A percentile compares a stretch with the other conserved stretches of the same genome.
These are phyloP conservation scores for Drosophila incognita DNA, from an alignment of 2,888 invertebrate genomes.

Conservation along the genomic window DNA sequence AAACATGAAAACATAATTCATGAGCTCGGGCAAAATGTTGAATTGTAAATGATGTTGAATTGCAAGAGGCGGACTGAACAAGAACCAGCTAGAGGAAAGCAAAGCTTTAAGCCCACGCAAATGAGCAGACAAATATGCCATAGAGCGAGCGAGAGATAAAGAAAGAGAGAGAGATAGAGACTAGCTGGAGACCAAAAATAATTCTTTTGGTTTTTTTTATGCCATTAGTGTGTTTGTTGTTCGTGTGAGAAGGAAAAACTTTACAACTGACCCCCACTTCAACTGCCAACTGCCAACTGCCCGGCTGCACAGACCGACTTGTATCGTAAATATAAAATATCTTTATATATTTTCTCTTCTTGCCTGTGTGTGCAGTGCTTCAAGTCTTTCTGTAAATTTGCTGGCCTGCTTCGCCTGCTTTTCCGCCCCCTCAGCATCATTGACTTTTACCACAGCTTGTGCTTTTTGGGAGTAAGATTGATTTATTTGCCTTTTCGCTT, in stretches of 20 bases:
- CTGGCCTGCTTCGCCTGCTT: background rate
- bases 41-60: conserved; percentile 69
- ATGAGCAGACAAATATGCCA: conserved; percentile 39
- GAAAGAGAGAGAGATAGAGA: conserved; percentile 5
- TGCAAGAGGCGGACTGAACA: conserved; percentile 18
- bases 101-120: conserved; percentile 43
- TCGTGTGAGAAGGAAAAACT: conserved; percentile 19
- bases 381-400: conserved; percentile 18
- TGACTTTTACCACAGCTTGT: conserved; percentile 35
- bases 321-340: conserved; percentile 47
- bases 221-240: conserved; percentile 18
- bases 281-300: background rate
- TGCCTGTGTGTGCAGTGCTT: conserved; percentile 17
- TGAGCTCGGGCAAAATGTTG: conserved; percentile 65
- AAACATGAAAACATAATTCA: conserved; percentile 75
- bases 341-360: conserved; percentile 68
- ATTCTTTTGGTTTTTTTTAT: conserved; percentile 19
- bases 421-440: conserved; percentile 5
- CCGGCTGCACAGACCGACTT: conserved; percentile 26
- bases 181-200: conserved; percentile 31
- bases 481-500: conserved; percentile 69
- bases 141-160: background rate
- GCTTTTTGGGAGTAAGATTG: conserved; percentile 67
- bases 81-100: conserved; percentile 4
- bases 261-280: conserved; percentile 31